Evolutionary conservation across 2,113 vertebrate species (phyloP).

Genomic region (Puntigrus tetrazona): DNA sequence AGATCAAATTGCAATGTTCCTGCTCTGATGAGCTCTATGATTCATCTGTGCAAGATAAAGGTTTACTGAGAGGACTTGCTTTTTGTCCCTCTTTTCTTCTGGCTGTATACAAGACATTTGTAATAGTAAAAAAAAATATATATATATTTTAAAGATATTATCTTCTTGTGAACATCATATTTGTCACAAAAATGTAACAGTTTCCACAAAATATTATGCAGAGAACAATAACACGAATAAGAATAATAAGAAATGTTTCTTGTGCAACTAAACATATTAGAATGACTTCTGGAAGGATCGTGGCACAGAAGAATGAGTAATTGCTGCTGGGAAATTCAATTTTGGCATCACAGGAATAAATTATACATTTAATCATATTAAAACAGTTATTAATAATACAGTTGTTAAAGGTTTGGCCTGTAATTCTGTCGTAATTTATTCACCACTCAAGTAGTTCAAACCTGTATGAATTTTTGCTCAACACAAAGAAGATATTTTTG

Average conservation of each 20-base stretch:
- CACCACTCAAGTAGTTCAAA: too few relatives aligned
- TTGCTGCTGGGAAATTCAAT: not conserved
- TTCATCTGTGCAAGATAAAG: not conserved
- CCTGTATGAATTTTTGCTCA: too few relatives aligned
- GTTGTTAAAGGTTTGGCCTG: too few relatives aligned
- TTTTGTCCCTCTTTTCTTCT: too few relatives aligned
- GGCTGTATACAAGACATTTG: too few relatives aligned
- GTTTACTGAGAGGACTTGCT: not conserved
- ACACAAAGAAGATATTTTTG: too few relatives aligned
- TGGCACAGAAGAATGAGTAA: not conserved
- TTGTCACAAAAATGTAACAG: not conserved
- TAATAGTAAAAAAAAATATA: not conserved
- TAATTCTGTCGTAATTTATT: too few relatives aligned
- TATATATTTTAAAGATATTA: too few relatives aligned
- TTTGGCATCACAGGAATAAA: not conserved
- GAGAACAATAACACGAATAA: too few relatives aligned
- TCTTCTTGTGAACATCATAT: too few relatives aligned
- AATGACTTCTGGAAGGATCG: not conserved
- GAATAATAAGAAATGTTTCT: not conserved
- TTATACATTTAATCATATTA: not conserved
- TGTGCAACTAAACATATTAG: not conserved
- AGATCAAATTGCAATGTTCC: not conserved
- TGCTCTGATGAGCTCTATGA: too few relatives aligned
- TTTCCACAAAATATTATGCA: too few relatives aligned
- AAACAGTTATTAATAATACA: not conserved